Conservation (phyloP, 2,113 vertebrate species). For the Malaclemys terrapin region DNA sequence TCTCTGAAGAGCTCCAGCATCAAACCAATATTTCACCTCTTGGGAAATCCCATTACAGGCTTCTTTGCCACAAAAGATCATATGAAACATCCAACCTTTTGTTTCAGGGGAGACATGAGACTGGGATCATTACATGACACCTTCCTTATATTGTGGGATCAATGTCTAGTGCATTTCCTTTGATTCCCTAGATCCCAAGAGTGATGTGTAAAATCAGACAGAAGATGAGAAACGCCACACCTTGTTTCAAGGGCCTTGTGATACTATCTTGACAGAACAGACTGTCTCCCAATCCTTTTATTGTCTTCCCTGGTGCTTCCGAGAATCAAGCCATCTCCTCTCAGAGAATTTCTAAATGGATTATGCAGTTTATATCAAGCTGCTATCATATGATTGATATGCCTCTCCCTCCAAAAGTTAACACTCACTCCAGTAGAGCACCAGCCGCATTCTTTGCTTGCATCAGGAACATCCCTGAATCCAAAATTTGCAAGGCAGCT, state of each 20-base stretch:
- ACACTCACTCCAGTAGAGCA: neutral
- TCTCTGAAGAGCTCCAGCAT: neutral
- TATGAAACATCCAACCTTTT: neutral
- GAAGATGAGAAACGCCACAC: neutral
- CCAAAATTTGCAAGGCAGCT: neutral
- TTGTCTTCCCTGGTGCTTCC: neutral
- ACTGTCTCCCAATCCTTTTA: neutral
- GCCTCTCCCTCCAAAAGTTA: neutral
- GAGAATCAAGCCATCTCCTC: neutral
- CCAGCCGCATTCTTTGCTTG: neutral
- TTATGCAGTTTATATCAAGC: neutral
- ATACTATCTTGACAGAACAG: neutral
- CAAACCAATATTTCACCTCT: neutral
- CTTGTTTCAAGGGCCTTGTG: neutral
- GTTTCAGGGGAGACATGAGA: neutral
- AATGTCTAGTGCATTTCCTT: neutral
- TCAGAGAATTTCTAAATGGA: neutral
- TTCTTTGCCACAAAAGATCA: neutral
- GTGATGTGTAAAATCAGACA: neutral
- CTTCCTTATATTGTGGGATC: neutral
- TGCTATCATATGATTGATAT: fast-evolving
- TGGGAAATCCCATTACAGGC: neutral
- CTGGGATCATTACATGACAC: neutral
- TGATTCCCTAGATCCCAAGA: neutral
- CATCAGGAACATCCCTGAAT: neutral